Evolutionary conservation across 1,140 invertebrate species (phyloP).

Genomic region (Dreissena polymorpha): DNA sequence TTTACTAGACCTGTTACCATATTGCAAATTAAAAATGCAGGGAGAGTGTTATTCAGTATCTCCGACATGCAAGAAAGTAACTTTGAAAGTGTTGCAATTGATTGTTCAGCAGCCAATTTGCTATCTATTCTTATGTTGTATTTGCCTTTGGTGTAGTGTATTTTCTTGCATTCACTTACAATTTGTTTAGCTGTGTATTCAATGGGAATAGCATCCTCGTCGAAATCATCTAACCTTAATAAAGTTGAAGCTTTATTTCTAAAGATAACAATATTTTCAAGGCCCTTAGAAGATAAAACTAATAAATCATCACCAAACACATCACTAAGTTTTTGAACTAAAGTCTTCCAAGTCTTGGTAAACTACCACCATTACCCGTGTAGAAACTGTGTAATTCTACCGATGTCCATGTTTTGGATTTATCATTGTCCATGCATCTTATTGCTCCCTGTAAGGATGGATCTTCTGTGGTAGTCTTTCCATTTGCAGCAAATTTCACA

Average conservation of each 20-base stretch:
- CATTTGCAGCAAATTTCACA: conserved; percentile 1
- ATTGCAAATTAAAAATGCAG: conserved; percentile 50
- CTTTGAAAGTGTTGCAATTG: not conserved
- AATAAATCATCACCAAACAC: conserved; percentile 37
- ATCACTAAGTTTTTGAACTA: conserved; percentile 15
- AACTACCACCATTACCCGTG: not conserved
- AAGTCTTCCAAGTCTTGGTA: not conserved
- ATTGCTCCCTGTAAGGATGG: not conserved
- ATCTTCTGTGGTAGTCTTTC: not conserved
- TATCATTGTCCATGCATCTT: not conserved
- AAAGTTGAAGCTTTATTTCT: conserved; percentile 24
- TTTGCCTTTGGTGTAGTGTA: no score
- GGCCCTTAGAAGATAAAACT: conserved; percentile 26
- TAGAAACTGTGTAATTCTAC: conserved; percentile 34
- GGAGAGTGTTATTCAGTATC: conserved; percentile 23
- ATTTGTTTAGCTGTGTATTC: no score
- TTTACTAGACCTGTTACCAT: conserved; percentile 51
- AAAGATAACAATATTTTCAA: conserved; percentile 51
- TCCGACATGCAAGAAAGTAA: not conserved
- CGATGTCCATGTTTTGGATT: conserved; percentile 32
- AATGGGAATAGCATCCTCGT: conserved; percentile 24
- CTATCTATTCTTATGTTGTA: no score
- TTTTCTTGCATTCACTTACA: no score
- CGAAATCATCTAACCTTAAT: conserved; percentile 2
- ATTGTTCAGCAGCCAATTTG: not conserved